Base-by-base conservation (phyloP, 92 coral and sea anemone genomes). In the Palythoa heliodiscus region DNA sequence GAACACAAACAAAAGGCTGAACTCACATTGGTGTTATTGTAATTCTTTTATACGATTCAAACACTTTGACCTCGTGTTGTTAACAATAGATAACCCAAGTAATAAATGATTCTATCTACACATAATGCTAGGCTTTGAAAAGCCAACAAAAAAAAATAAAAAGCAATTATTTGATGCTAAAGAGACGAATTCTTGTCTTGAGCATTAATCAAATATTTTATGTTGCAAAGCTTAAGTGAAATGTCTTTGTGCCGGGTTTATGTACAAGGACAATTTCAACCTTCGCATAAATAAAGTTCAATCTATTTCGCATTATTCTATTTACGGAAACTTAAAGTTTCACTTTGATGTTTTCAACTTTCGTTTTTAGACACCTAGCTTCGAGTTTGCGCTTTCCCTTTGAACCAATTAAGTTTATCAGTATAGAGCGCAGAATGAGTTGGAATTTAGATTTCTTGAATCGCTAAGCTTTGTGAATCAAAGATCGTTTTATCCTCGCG, bases 281-380 rank as follows among this genome's bases (percentile, higher is more conserved):
- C 47, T 79, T 66, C 58, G 52, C 84, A 64, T 80, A 80, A 80
- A 80, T 80, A 80, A 80, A 43, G 73, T 80, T 80, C 73, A 69
- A 69, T 37, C 84, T 80, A 24, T 64, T 22, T 22, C 61, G 20
- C 71, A 53, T 58, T 66, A 40, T 80, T 66, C 22, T 67, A 66
- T 40, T 80, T 19, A 43, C 48, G 38, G 84, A 80, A 80, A 80
- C 84, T 80, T 48, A 43, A 10, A 80, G 84, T 80, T 80, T 80
- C 84, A 48, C 23, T 47, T 47, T 80, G 14, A 12, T 50, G 38
- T 66, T 24, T 80, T 73, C 61, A 61, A 67, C 38, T 78, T 66
- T 40, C 57, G 40, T 15, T 47, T 43, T 50, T 78, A 14, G 20
- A 25, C 64, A 57, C 69, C 29, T 17, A n/a, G 22, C 24, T 63